These are phyloP conservation scores for Mola mola DNA, from an alignment of 2,113 vertebrate species.

Conservation along the genomic window DNA sequence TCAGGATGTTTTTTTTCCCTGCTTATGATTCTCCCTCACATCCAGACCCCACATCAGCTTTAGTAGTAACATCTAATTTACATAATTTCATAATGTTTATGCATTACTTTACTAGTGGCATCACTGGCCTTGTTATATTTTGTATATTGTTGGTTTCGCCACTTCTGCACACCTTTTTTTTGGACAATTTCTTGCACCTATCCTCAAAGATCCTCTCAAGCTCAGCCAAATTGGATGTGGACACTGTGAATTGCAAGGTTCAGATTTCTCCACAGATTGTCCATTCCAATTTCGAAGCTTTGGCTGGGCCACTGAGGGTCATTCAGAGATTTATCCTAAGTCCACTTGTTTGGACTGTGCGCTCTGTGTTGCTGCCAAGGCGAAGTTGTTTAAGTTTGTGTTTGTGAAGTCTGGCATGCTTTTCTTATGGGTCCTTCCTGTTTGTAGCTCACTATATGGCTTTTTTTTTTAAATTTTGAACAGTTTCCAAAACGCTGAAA, in stretches of 20 bases:
- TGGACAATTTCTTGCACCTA: slow-evolving; percentile 5
- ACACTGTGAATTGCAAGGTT: slow-evolving; percentile 19
- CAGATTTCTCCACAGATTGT: slow-evolving; percentile 39
- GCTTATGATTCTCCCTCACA: neutral
- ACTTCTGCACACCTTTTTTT: slow-evolving; percentile 19
- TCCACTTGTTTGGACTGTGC: slow-evolving; percentile 38
- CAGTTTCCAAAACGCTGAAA: neutral
- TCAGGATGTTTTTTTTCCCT: neutral
- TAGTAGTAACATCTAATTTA: slow-evolving; percentile 11
- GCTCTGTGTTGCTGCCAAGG: slow-evolving; percentile 36
- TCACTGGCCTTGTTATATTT: neutral
- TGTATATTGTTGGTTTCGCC: slow-evolving; percentile 1
- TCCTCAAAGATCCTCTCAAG: slow-evolving; percentile 18
- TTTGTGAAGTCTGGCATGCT: slow-evolving; percentile 5
- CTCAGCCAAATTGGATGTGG: slow-evolving; percentile 32
- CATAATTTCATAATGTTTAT: slow-evolving; percentile 8
- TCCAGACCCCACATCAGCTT: neutral
- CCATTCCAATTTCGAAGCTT: slow-evolving; percentile 28
- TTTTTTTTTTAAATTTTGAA: neutral
- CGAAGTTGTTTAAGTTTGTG: slow-evolving; percentile 24
- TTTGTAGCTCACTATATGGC: neutral
- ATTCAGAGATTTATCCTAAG: slow-evolving; percentile 24
- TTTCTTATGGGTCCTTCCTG: no score
- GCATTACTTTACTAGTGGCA: neutral
- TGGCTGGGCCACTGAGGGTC: slow-evolving; percentile 34